Conservation (phyloP, 1,140 invertebrate species). For the Holcopasites calliopsidis region DNA sequence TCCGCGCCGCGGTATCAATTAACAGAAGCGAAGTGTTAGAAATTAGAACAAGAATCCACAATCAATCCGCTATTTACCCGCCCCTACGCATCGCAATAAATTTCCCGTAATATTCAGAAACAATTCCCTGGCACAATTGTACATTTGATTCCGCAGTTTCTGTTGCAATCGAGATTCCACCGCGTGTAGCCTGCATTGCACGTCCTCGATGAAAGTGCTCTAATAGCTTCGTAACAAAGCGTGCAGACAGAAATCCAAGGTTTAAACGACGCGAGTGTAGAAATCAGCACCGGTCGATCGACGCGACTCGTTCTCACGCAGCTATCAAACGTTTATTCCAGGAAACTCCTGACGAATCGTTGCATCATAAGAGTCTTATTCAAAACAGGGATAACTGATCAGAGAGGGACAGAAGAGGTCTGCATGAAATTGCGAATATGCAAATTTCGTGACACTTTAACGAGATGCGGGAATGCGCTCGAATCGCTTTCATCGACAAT, state of each 20-base stretch:
- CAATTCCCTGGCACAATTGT: background rate
- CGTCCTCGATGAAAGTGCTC: background rate
- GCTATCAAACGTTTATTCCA: background rate
- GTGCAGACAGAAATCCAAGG: background rate
- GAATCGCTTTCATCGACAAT: conserved; percentile 61
- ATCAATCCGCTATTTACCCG: too few relatives aligned
- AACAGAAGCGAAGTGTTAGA: background rate
- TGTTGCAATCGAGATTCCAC: too few relatives aligned
- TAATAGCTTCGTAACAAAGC: background rate
- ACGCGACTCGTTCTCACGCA: background rate
- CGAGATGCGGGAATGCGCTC: conserved; percentile 47
- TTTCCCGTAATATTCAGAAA: too few relatives aligned
- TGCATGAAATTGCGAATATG: conserved; percentile 50
- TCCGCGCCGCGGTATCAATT: conserved; percentile 11
- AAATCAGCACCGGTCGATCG: background rate
- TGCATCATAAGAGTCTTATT: conserved; percentile 26
- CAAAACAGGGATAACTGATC: too few relatives aligned
- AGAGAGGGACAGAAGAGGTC: background rate
- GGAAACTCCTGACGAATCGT: conserved; percentile 15
- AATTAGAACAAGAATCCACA: background rate
- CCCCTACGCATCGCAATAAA: too few relatives aligned
- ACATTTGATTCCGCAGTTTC: background rate
- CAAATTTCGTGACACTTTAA: conserved; percentile 42
- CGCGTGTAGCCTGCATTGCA: too few relatives aligned
- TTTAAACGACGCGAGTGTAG: background rate